Evolutionary conservation across 2,888 invertebrate genomes (phyloP).

Genomic region (Candidula unifasciata): DNA sequence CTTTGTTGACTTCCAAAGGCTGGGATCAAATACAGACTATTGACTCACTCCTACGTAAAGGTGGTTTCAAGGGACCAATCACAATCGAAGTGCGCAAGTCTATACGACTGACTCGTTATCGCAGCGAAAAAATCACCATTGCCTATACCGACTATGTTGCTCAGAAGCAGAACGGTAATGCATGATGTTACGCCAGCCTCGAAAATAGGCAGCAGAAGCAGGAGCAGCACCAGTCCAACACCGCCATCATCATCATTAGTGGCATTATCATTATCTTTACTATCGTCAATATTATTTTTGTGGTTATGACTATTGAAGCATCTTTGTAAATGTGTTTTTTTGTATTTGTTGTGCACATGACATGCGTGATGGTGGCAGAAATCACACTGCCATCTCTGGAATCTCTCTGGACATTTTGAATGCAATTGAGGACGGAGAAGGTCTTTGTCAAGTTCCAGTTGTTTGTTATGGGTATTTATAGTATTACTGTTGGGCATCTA

Average conservation of each 20-base stretch:
- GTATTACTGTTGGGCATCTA: no score
- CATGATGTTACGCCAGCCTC: constrained; percentile 72
- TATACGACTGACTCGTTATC: constrained; percentile 96
- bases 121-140: constrained; percentile 91
- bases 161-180: constrained; percentile 72
- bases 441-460: no score
- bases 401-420: no score
- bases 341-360: neutral
- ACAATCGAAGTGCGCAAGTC: constrained; percentile 83
- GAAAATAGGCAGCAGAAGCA: constrained; percentile 53
- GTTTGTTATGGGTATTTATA: no score
- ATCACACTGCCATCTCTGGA: neutral
- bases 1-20: constrained; percentile 81
- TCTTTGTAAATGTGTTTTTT: constrained; percentile 25
- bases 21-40: constrained; percentile 99
- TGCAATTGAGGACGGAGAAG: no score
- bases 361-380: neutral
- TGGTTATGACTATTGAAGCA: constrained; percentile 44
- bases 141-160: constrained; percentile 76
- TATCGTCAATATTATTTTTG: constrained; percentile 42
- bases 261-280: constrained; percentile 45
- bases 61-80: constrained; percentile 90
- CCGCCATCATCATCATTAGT: constrained; percentile 47
- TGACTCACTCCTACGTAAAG: constrained; percentile 96
- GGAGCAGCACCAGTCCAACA: constrained; percentile 49